A percentile compares a stretch with the other conserved stretches of the same genome.
These are phyloP conservation scores for Leucophenga varia DNA, from an alignment of 1,140 invertebrate species.

Conservation along the genomic window DNA sequence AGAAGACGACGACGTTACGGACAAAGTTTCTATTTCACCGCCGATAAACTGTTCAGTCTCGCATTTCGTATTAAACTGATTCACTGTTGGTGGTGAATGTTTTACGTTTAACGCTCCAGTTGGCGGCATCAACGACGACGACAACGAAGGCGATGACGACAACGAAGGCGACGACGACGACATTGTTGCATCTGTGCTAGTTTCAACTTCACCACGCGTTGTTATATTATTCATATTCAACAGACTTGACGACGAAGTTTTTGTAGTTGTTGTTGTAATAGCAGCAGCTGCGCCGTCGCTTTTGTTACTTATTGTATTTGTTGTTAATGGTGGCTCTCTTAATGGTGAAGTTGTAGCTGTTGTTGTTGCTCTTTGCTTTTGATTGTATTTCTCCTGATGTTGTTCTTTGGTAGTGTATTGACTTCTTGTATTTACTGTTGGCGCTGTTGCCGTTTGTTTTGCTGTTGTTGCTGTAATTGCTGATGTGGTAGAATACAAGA, in stretches of 20 bases:
- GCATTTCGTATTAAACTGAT: constrained; percentile 49
- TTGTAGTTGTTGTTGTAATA: too few relatives aligned
- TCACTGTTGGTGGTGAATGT: constrained; percentile 17
- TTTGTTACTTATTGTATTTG: background rate
- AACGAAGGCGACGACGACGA: constrained; percentile 17
- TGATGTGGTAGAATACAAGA: constrained; percentile 31
- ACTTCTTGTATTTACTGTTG: constrained; percentile 27
- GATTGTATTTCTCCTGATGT: too few relatives aligned
- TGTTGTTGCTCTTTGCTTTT: constrained; percentile 16
- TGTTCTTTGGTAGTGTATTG: constrained; percentile 31
- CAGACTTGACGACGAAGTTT: too few relatives aligned
- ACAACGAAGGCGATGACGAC: too few relatives aligned
- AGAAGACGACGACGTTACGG: too few relatives aligned
- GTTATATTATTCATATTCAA: too few relatives aligned
- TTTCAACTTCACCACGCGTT: constrained; percentile 39
- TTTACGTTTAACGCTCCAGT: constrained; percentile 40
- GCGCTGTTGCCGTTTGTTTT: too few relatives aligned
- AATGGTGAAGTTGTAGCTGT: background rate
- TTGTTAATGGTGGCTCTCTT: background rate
- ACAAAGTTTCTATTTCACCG: constrained; percentile 38
- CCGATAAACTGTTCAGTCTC: constrained; percentile 27
- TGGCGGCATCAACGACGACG: constrained; percentile 26
- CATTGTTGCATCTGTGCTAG: constrained; percentile 28
- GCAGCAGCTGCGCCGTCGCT: constrained; percentile 23
- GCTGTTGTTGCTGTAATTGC: constrained; percentile 12